Evolutionary conservation across 2,888 invertebrate genomes (phyloP).

Genomic region (Crioceris asparagi): DNA sequence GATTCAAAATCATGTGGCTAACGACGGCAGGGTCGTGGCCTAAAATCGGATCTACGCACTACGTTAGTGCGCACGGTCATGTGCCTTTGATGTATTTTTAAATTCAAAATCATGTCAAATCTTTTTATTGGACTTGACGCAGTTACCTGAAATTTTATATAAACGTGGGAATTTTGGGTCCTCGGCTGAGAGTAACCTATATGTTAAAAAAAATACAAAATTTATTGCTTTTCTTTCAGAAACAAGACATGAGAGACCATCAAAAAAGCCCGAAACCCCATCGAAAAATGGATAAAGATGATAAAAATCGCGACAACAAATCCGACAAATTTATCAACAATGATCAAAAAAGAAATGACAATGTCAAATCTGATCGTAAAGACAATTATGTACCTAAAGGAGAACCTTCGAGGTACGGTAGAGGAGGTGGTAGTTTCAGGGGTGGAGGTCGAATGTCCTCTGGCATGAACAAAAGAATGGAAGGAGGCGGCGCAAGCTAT

Average conservation of each 20-base stretch:
- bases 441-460: conserved; percentile 20
- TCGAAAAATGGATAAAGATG: conserved; percentile 22
- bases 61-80: too few species aligned
- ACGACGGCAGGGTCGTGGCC: conserved; percentile 49
- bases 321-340: conserved; percentile 18
- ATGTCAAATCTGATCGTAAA: conserved; percentile 29
- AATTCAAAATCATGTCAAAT: too few species aligned
- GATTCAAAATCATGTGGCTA: too few species aligned
- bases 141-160: too few species aligned
- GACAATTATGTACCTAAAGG: conserved; percentile 65
- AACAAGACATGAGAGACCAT: conserved; percentile 20
- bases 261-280: conserved; percentile 16
- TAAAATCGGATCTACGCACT: too few species aligned
- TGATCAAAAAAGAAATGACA: conserved; percentile 27
- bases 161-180: conserved; percentile 31
- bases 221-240: too few species aligned
- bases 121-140: too few species aligned
- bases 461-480: conserved; percentile 27
- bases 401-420: conserved; percentile 78
- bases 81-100: too few species aligned
- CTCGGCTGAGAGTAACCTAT: too few species aligned
- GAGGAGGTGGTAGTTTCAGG: conserved; percentile 43
- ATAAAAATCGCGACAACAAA: conserved; percentile 23
- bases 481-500: too few species aligned
- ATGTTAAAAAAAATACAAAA: too few species aligned